phyloP scores from a whole-genome alignment of 2,113 vertebrate species.

The Trematomus loennbergii region DNA sequence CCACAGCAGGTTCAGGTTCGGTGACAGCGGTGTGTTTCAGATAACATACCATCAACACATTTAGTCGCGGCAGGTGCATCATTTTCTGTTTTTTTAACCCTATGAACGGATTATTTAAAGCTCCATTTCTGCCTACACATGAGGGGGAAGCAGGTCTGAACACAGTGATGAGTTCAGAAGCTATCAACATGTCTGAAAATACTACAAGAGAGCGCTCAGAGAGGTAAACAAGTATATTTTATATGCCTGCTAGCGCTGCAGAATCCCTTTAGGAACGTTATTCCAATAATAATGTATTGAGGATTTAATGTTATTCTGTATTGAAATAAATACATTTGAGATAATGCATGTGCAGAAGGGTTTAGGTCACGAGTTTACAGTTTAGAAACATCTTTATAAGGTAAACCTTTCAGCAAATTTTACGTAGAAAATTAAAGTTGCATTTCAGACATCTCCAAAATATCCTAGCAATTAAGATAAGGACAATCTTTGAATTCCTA shows the following conservation, averaged over 20 bases:
- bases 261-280: background rate
- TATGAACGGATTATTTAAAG: slow-evolving; percentile 25
- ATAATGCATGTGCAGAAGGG: background rate
- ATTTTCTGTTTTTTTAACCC: background rate
- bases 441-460: no score
- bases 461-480: no score
- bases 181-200: background rate
- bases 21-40: background rate
- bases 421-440: no score
- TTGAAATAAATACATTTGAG: background rate
- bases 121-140: background rate
- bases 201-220: background rate
- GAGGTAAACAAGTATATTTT: slow-evolving; percentile 1
- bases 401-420: background rate
- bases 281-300: background rate
- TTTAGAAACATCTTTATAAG: background rate
- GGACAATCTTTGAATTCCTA: no score
- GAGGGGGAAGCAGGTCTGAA: background rate
- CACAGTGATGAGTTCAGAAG: background rate
- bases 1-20: slow-evolving; percentile 10
- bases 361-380: background rate
- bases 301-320: background rate
- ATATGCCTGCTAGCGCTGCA: slow-evolving; percentile 1
- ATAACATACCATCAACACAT: background rate
- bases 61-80: background rate